These are phyloP conservation scores for Aphodius granarius DNA, from an alignment of 2,888 invertebrate species.

Conservation along the genomic window DNA sequence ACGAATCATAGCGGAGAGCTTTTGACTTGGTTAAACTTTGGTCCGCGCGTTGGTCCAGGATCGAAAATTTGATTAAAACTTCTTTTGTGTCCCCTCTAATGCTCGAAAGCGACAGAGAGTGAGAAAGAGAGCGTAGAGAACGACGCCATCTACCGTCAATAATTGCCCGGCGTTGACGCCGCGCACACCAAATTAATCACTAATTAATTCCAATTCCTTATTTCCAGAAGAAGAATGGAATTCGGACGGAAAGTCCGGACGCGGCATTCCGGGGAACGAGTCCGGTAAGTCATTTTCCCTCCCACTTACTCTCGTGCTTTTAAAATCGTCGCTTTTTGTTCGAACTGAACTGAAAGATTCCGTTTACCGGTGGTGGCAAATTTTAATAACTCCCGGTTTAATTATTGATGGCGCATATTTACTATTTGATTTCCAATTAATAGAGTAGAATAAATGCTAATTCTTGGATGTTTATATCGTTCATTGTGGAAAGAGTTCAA, in stretches of 20 bases:
- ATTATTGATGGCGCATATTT: background rate
- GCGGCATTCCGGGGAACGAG: constrained; percentile 49
- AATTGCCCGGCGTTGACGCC: background rate
- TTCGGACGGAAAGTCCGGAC: constrained; percentile 59
- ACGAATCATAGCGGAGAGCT: background rate
- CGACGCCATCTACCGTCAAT: background rate
- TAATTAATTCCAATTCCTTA: constrained; percentile 38
- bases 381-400: background rate
- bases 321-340: background rate
- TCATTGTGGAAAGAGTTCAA: no score
- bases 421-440: background rate
- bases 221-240: constrained; percentile 66
- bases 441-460: background rate
- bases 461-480: no score
- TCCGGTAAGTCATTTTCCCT: constrained; percentile 48
- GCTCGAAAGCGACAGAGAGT: no score
- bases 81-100: background rate
- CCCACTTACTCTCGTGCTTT: background rate
- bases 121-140: background rate
- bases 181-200: constrained; percentile 2
- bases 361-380: background rate
- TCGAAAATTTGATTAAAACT: background rate
- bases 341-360: background rate
- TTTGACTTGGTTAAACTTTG: background rate
- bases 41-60: background rate